A percentile compares a stretch with the other conserved stretches of the same genome.
Conservation (phyloP, 1,140 invertebrate genomes). For the Drosophila setifemur region DNA sequence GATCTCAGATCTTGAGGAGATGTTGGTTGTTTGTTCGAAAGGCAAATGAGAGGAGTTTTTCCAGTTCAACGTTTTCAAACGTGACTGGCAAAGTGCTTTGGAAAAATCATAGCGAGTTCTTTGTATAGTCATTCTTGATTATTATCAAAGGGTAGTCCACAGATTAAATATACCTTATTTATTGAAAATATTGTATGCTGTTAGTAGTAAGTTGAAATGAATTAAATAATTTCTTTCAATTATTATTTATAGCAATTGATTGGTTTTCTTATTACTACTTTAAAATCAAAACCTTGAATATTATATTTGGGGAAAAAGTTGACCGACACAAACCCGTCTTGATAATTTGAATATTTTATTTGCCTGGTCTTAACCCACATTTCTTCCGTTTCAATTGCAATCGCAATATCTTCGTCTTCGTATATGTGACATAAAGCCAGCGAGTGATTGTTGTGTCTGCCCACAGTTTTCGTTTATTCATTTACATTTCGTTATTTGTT, state of each 20-base stretch:
- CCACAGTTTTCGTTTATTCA: slow-evolving; percentile 33
- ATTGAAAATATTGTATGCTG: too few relatives aligned
- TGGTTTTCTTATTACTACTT: neutral
- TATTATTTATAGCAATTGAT: neutral
- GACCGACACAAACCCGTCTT: slow-evolving; percentile 1
- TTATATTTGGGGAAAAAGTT: neutral
- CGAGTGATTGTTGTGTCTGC: slow-evolving; percentile 31
- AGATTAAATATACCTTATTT: too few relatives aligned
- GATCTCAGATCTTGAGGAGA: neutral
- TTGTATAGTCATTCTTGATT: slow-evolving; percentile 3
- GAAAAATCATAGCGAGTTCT: neutral
- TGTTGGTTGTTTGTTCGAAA: slow-evolving; percentile 2
- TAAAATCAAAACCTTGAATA: slow-evolving; percentile 17
- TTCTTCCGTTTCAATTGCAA: slow-evolving; percentile 24
- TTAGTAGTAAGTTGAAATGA: neutral
- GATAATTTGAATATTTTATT: neutral
- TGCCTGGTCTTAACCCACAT: slow-evolving; percentile 17
- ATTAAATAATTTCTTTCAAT: neutral
- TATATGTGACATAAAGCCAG: slow-evolving; percentile 15
- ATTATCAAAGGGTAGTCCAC: neutral
- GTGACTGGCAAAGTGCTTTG: slow-evolving; percentile 25
- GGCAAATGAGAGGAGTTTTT: slow-evolving; percentile 15
- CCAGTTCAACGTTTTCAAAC: slow-evolving; percentile 23
- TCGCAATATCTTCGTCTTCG: slow-evolving; percentile 3
- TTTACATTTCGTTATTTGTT: slow-evolving; percentile 35